A percentile compares a stretch with the other conserved stretches of the same genome.
Evolutionary conservation across 1,140 invertebrate species (phyloP).

Genomic region (Aphelinus atriplicis): DNA sequence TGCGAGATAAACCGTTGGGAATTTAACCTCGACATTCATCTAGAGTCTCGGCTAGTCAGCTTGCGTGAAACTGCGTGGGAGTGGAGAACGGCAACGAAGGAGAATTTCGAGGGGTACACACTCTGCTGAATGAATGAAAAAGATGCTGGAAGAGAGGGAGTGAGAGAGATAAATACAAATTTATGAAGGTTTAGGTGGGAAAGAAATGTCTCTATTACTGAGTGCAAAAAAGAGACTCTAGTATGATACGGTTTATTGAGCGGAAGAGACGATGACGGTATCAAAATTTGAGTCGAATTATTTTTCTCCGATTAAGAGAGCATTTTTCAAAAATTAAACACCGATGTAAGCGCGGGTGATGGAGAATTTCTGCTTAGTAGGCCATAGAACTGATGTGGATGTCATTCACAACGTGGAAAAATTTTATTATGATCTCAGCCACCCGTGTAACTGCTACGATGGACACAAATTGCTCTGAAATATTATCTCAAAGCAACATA

Average conservation of each 20-base stretch:
- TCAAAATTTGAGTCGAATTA: slow-evolving; percentile 27
- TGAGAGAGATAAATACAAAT: slow-evolving; percentile 28
- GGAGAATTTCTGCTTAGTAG: no score
- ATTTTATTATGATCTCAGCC: no score
- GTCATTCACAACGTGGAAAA: no score
- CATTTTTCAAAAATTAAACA: no score
- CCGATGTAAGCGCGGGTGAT: no score
- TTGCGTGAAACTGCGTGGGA: slow-evolving; percentile 35
- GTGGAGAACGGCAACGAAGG: slow-evolving; percentile 36
- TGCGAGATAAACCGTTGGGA: slow-evolving; percentile 56
- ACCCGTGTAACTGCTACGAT: no score
- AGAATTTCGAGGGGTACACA: slow-evolving; percentile 12
- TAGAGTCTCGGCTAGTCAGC: slow-evolving; percentile 47
- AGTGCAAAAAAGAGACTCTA: neutral
- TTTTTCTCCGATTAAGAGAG: neutral
- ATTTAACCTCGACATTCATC: slow-evolving; percentile 63
- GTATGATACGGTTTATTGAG: slow-evolving; percentile 26
- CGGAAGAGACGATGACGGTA: slow-evolving; percentile 34
- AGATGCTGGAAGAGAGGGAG: neutral
- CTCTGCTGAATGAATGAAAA: slow-evolving; percentile 21
- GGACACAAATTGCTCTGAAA: no score
- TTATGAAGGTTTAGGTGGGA: slow-evolving; percentile 30
- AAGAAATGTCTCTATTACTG: slow-evolving; percentile 11
- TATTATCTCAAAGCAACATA: no score
- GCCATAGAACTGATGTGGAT: no score